A percentile compares a stretch with the other conserved stretches of the same genome.
phyloP scores from a whole-genome alignment of 2,797 vertebrate species.

The Falco peregrinus region DNA sequence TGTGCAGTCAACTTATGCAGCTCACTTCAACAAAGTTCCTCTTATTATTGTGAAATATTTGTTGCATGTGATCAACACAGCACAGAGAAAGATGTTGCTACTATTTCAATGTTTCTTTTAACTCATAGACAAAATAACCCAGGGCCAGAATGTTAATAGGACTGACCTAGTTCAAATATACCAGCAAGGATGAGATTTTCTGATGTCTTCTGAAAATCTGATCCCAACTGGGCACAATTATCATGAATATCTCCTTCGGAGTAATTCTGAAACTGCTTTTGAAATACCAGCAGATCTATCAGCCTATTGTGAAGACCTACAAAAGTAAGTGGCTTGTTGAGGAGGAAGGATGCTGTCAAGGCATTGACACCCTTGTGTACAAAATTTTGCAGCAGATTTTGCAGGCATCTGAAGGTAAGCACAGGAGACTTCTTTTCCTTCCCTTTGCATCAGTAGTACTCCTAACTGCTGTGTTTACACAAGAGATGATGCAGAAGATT shows the following conservation, averaged over 20 bases:
- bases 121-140: constrained; percentile 35
- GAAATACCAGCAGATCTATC: not conserved
- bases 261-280: not conserved
- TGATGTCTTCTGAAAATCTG: not conserved
- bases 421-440: not conserved
- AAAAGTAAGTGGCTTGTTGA: not conserved
- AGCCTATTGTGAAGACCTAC: not conserved
- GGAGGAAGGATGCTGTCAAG: not conserved
- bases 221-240: not conserved
- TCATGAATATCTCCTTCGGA: not conserved
- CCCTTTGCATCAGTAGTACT: not conserved
- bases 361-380: not conserved
- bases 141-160: not conserved
- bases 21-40: not conserved
- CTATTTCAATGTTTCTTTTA: constrained; percentile 15
- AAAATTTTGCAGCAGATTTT: not conserved
- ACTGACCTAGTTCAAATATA: not conserved
- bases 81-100: not conserved
- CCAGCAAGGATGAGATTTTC: not conserved
- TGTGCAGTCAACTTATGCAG: not conserved
- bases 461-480: not conserved
- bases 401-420: not conserved
- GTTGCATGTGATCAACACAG: not conserved
- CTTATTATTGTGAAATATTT: constrained; percentile 31
- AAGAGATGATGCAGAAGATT: not conserved